phyloP scores from a whole-genome alignment of 2,888 invertebrate genomes.

The Alloplasta piceator region DNA sequence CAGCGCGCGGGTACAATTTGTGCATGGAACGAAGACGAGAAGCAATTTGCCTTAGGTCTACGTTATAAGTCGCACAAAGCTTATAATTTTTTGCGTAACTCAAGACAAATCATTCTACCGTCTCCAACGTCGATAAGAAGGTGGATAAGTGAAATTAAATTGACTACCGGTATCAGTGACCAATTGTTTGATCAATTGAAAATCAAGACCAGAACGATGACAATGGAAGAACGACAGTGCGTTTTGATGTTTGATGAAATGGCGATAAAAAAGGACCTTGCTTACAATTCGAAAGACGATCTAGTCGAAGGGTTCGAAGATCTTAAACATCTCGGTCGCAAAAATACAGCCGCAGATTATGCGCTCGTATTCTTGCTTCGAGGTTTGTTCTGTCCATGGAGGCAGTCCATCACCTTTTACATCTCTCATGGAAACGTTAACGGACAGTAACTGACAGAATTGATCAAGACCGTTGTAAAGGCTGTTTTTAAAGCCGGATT shows the following conservation, averaged over 20 bases:
- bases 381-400: conserved; percentile 68
- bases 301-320: conserved; percentile 69
- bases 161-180: conserved; percentile 67
- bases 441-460: conserved; percentile 24
- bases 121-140: conserved; percentile 56
- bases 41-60: conserved; percentile 70
- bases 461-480: conserved; percentile 56
- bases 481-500: conserved; percentile 62
- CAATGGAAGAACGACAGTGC: conserved; percentile 39
- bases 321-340: conserved; percentile 61
- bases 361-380: conserved; percentile 70
- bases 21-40: conserved; percentile 70
- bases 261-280: conserved; percentile 65
- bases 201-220: conserved; percentile 69
- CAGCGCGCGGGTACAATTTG: conserved; percentile 20
- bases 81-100: conserved; percentile 69
- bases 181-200: conserved; percentile 65
- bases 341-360: conserved; percentile 45
- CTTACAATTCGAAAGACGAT: conserved; percentile 67
- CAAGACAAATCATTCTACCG: conserved; percentile 69
- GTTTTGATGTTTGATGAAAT: conserved; percentile 64
- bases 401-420: conserved; percentile 68
- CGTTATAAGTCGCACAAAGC: conserved; percentile 73
- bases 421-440: conserved; percentile 62
- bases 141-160: conserved; percentile 70